phyloP scores from a whole-genome alignment of 1,140 invertebrate species.

The Frieseomelitta varia region DNA sequence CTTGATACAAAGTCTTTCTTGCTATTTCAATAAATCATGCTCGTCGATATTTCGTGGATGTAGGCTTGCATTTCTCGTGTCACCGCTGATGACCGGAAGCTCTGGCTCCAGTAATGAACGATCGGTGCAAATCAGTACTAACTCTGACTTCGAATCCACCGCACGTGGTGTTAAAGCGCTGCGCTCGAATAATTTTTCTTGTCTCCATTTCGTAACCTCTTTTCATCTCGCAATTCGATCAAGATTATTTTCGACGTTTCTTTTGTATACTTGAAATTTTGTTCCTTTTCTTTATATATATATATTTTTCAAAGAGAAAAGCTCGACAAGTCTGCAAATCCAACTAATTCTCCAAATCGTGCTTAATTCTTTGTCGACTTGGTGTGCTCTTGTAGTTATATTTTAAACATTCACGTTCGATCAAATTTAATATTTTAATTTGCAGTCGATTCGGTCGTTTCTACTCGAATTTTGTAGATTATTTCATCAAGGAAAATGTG shows the following conservation, averaged over 20 bases:
- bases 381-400: no score
- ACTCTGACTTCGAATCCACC: neutral
- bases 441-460: neutral
- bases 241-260: neutral
- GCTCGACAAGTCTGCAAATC: slow-evolving; percentile 17
- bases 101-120: neutral
- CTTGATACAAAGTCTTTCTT: neutral
- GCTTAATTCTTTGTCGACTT: no score
- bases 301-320: neutral
- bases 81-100: neutral
- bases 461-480: neutral
- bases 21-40: neutral
- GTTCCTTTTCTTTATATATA: neutral
- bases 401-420: neutral
- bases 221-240: neutral
- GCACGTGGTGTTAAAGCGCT: slow-evolving; percentile 44
- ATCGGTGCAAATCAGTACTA: slow-evolving; percentile 41
- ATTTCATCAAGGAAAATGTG: neutral
- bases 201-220: no score
- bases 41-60: neutral
- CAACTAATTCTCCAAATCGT: neutral
- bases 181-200: neutral
- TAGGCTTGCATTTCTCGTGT: neutral
- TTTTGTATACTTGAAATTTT: no score
- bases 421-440: neutral